Percentiles rank a stretch among this genome's conserved stretches.
phyloP scores from a whole-genome alignment of 2,113 vertebrate genomes.

The Polypterus bichir region DNA sequence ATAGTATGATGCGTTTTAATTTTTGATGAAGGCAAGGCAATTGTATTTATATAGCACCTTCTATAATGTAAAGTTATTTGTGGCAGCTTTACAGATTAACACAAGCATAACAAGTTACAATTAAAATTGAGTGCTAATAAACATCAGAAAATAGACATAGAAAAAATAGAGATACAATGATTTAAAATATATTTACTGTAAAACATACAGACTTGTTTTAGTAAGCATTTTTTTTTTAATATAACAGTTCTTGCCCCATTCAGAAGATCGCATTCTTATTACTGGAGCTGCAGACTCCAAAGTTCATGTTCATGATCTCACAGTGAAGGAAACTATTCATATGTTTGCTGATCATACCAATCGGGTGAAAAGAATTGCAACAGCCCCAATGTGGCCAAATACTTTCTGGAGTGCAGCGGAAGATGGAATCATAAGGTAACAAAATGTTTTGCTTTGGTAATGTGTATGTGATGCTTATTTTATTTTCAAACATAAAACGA shows the following conservation, averaged over 20 bases:
- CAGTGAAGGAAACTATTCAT: conserved; percentile 89
- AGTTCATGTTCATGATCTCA: conserved; percentile 90
- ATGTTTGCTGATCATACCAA: conserved; percentile 98
- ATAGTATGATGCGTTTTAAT: no score
- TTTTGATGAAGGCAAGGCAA: no score
- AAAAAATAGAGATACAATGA: no score
- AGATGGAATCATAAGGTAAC: conserved; percentile 77
- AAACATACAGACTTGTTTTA: background rate
- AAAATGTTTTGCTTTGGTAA: background rate
- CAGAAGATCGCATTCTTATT: conserved; percentile 85
- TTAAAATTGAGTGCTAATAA: no score
- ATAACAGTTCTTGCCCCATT: conserved; percentile 83
- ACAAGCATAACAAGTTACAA: no score
- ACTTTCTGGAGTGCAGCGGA: conserved; percentile 97
- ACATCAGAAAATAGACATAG: no score
- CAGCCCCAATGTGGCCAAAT: conserved; percentile 95
- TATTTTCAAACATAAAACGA: no score
- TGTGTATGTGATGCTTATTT: background rate
- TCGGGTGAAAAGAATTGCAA: conserved; percentile 89
- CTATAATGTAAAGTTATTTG: no score
- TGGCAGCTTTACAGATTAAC: no score
- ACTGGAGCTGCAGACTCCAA: conserved; percentile 93
- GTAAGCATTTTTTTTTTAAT: background rate
- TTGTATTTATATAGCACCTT: no score
- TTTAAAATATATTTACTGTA: background rate